Evolutionary conservation across 2,113 vertebrate species (phyloP).

Genomic region (Amblyopsis rosae): DNA sequence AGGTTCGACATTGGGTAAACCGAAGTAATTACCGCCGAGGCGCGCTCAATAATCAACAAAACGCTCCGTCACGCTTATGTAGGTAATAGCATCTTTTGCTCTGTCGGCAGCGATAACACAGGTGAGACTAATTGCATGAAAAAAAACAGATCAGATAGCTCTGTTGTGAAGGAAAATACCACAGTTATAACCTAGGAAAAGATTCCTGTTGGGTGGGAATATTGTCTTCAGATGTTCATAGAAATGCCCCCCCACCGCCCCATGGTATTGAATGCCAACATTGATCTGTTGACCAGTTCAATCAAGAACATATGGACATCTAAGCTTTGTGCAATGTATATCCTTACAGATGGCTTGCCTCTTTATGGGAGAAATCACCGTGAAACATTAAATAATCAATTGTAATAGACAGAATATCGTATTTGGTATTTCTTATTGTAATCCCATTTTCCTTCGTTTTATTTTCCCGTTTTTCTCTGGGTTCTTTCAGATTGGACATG

Average conservation of each 20-base stretch:
- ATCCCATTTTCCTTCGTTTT: conserved; percentile 50
- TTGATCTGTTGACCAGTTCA: conserved; percentile 2
- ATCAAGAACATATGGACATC: not conserved
- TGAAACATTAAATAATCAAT: conserved; percentile 68
- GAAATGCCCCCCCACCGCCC: not conserved
- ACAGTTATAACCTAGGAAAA: conserved; percentile 53
- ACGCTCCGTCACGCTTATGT: conserved; percentile 65
- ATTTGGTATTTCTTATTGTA: conserved; percentile 45
- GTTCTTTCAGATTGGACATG: conserved; percentile 57
- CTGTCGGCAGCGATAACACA: conserved; percentile 71
- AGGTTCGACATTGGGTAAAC: conserved; percentile 65
- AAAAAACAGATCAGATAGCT: conserved; percentile 69
- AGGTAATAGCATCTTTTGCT: conserved; percentile 71
- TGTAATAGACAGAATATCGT: conserved; percentile 54
- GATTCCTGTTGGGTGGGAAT: not conserved
- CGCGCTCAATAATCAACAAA: conserved; percentile 75
- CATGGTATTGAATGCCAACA: conserved; percentile 1
- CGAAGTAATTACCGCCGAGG: conserved; percentile 75
- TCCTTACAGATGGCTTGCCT: conserved; percentile 7
- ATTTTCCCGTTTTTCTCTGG: conserved; percentile 7
- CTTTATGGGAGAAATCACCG: conserved; percentile 34
- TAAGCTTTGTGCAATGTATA: not conserved
- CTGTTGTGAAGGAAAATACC: conserved; percentile 66
- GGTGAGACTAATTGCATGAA: conserved; percentile 77
- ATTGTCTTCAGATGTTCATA: conserved; percentile 12